These are phyloP conservation scores for Parelbella ahira DNA, from an alignment of 2,888 invertebrate genomes.

Conservation along the genomic window DNA sequence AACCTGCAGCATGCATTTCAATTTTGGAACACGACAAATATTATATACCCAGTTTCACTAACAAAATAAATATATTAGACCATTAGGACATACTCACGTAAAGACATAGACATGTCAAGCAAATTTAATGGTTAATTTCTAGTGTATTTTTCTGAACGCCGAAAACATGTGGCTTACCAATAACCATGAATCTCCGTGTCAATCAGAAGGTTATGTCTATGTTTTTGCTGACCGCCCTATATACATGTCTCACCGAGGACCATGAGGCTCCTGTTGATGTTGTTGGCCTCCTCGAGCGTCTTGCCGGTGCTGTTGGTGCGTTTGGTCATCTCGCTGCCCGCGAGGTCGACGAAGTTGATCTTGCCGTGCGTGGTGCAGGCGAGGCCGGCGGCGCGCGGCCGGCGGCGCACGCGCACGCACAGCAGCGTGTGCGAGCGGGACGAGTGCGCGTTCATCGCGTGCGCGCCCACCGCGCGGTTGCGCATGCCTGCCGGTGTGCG, in stretches of 20 bases:
- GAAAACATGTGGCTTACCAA: too few species aligned
- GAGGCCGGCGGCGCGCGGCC: constrained; percentile 89
- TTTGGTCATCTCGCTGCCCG: constrained; percentile 98
- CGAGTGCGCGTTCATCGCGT: constrained; percentile 96
- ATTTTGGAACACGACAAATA: too few species aligned
- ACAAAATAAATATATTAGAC: too few species aligned
- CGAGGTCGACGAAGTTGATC: constrained; percentile 96
- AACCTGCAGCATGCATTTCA: too few species aligned
- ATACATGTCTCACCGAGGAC: constrained; percentile 84
- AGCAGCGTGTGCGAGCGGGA: constrained; percentile 95
- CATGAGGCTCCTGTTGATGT: constrained; percentile 97
- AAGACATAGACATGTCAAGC: too few species aligned
- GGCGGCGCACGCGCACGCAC: constrained; percentile 93
- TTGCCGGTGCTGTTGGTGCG: constrained; percentile 93
- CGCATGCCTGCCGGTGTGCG: constrained; percentile 84
- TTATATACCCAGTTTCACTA: too few species aligned
- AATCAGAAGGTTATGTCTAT: too few species aligned
- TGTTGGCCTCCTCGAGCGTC: constrained; percentile 95
- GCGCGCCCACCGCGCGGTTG: constrained; percentile 93
- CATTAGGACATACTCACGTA: too few species aligned
- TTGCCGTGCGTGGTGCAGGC: constrained; percentile 95
- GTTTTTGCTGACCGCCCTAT: too few species aligned
- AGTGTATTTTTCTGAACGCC: too few species aligned
- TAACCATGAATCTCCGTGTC: too few species aligned
- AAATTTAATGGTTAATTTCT: too few species aligned